These are phyloP conservation scores for Ptilodon capucinus DNA, from an alignment of 2,888 invertebrate genomes.

Conservation along the genomic window DNA sequence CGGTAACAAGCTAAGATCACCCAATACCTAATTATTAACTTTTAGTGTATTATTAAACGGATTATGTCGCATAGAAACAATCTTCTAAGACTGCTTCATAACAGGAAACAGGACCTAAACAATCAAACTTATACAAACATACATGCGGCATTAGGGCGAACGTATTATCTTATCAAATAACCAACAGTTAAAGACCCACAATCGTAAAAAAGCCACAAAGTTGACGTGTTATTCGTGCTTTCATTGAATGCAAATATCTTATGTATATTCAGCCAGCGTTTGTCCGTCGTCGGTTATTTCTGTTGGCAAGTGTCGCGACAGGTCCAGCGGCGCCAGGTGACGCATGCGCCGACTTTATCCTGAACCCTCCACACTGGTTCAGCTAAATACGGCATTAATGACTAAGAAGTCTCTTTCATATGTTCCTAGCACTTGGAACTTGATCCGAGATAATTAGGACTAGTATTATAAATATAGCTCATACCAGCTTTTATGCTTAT, in stretches of 20 bases:
- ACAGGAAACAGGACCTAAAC: no score
- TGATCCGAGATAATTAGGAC: slow-evolving; percentile 12
- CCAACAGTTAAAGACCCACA: neutral
- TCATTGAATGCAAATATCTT: slow-evolving; percentile 25
- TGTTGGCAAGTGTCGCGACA: slow-evolving; percentile 45
- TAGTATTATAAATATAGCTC: neutral
- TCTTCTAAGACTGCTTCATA: no score
- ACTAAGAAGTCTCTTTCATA: slow-evolving; percentile 48
- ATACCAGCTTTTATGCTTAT: neutral
- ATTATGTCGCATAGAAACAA: no score
- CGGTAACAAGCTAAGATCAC: neutral
- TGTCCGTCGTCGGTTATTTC: slow-evolving; percentile 43
- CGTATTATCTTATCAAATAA: neutral
- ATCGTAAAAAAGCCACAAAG: neutral
- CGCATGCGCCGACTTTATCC: slow-evolving; percentile 61
- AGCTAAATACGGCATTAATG: slow-evolving; percentile 61
- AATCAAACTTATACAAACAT: neutral
- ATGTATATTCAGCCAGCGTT: slow-evolving; percentile 27
- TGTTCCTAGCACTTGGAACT: slow-evolving; percentile 18
- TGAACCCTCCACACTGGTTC: slow-evolving; percentile 45
- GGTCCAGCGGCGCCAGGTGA: slow-evolving; percentile 56
- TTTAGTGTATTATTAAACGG: no score
- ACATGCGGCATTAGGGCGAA: neutral
- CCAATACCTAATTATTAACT: no score
- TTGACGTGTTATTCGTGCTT: neutral